Conservation (phyloP, 92 coral and sea anemone genomes). For the Anthopleura xanthogrammica region DNA sequence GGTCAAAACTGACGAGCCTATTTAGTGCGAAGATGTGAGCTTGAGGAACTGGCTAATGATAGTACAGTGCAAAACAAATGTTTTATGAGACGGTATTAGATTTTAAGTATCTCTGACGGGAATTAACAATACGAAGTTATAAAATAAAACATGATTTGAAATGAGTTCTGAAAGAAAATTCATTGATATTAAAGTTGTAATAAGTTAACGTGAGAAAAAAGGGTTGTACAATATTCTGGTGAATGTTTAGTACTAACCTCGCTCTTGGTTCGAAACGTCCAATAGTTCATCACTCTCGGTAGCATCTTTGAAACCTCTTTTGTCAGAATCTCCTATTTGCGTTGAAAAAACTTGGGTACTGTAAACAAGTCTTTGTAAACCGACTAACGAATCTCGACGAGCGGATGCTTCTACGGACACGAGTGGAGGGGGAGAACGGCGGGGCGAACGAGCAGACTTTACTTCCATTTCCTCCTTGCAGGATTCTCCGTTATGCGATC, state of each 20-base stretch:
- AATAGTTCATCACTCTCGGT: slow-evolving; percentile 1
- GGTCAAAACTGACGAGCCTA: neutral
- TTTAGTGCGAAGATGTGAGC: neutral
- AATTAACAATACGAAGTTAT: neutral
- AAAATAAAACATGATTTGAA: neutral
- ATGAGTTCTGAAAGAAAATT: slow-evolving; percentile 6
- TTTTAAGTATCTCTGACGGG: neutral
- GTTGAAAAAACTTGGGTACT: slow-evolving; percentile 69
- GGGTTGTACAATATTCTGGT: neutral
- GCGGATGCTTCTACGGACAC: slow-evolving; percentile 61
- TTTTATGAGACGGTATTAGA: neutral
- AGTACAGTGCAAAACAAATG: neutral
- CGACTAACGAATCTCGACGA: slow-evolving; percentile 73
- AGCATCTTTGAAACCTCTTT: neutral
- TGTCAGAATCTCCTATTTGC: slow-evolving; percentile 13
- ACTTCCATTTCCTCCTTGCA: neutral
- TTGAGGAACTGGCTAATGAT: neutral
- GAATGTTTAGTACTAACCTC: slow-evolving; percentile 6
- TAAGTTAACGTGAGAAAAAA: neutral
- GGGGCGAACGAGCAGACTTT: slow-evolving; percentile 20
- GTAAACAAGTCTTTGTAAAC: slow-evolving; percentile 79
- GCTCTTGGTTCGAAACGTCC: neutral
- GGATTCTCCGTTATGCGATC: neutral
- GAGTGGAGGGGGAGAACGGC: slow-evolving; percentile 83
- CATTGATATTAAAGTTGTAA: neutral